Evolutionary conservation across 1,140 invertebrate genomes (phyloP).

Genomic region (Drosophila elegans): DNA sequence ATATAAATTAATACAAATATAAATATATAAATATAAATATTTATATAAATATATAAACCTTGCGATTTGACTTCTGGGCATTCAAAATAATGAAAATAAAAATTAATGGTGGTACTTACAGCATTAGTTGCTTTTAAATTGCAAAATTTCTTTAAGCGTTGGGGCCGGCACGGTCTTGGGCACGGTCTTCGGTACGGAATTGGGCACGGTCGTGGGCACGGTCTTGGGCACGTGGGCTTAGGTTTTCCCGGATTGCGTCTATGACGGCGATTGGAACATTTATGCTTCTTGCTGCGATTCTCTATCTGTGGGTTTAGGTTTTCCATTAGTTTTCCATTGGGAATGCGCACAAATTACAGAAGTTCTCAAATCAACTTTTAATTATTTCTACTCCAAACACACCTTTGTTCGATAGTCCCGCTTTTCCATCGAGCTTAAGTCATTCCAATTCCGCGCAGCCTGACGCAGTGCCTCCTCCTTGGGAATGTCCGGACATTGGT

Average conservation of each 20-base stretch:
- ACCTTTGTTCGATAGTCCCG: not conserved
- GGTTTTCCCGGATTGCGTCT: not conserved
- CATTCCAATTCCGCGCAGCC: not conserved
- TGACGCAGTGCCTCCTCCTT: not conserved
- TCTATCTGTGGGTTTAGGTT: not conserved
- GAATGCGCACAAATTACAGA: not conserved
- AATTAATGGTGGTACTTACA: not conserved
- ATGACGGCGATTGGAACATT: not conserved
- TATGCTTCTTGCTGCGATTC: not conserved
- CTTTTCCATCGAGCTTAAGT: not conserved
- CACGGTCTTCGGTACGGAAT: no score
- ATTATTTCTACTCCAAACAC: not conserved
- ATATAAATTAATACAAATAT: no score
- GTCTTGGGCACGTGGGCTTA: no score
- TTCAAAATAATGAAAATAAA: no score
- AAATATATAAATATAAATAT: no score
- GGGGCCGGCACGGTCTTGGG: not conserved
- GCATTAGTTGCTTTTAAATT: not conserved
- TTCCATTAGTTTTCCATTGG: not conserved
- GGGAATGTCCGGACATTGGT: not conserved
- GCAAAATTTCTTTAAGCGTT: not conserved
- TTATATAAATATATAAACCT: no score
- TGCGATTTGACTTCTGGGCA: no score
- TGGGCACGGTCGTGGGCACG: no score
- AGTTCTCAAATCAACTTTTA: no score